Evolutionary conservation across 2,797 vertebrate genomes (phyloP).

Genomic region (Tolypeutes matacus): DNA sequence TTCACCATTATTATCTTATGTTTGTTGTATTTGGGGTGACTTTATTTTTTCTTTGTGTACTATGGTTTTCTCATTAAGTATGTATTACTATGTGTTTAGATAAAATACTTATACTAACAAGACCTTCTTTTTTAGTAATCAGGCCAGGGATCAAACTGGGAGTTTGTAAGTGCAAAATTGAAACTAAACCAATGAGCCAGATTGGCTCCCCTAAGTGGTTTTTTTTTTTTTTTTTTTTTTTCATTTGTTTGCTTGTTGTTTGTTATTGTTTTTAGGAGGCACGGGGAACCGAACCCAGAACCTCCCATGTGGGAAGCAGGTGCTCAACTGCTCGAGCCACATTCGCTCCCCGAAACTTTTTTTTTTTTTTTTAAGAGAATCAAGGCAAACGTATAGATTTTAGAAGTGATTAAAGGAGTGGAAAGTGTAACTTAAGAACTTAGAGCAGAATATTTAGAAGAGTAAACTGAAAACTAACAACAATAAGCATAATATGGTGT

Average conservation of each 20-base stretch:
- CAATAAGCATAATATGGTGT: not conserved
- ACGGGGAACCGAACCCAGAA: too few relatives aligned
- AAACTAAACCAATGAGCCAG: too few relatives aligned
- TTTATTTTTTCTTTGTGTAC: not conserved
- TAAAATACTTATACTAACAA: not conserved
- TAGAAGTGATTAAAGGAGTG: not conserved
- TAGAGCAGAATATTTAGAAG: slow-evolving; percentile 34
- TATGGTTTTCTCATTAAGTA: not conserved
- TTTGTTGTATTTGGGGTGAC: not conserved
- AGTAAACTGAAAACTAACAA: slow-evolving; percentile 6
- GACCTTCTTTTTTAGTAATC: not conserved
- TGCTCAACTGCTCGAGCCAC: too few relatives aligned
- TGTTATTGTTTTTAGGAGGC: too few relatives aligned
- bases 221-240: too few relatives aligned
- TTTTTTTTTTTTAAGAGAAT: not conserved
- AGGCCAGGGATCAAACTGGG: too few relatives aligned
- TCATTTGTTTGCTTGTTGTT: too few relatives aligned
- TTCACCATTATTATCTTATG: not conserved
- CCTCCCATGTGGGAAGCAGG: too few relatives aligned
- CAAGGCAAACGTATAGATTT: not conserved
- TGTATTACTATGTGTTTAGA: not conserved
- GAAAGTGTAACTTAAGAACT: not conserved
- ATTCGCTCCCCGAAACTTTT: too few relatives aligned
- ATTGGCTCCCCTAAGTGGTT: too few relatives aligned
- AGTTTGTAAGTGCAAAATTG: too few relatives aligned